These are phyloP conservation scores for Sebastes ruberrimus DNA, from an alignment of 2,797 vertebrate genomes.

Conservation along the genomic window DNA sequence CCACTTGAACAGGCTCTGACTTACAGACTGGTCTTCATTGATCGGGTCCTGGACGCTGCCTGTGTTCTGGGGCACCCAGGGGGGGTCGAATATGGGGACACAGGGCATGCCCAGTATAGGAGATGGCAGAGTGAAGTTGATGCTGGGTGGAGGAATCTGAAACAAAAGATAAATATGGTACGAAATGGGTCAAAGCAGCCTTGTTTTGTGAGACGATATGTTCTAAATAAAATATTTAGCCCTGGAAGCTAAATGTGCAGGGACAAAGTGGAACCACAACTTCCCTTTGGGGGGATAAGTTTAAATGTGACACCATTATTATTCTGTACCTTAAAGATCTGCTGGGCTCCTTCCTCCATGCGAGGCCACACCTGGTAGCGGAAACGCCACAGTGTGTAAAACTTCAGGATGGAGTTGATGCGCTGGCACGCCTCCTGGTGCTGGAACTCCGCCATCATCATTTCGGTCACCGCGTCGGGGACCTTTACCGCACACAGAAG, in stretches of 20 bases:
- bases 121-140: slow-evolving; percentile 98
- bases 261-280: neutral
- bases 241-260: neutral
- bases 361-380: slow-evolving; percentile 99
- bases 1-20: slow-evolving; percentile 59
- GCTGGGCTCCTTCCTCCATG: slow-evolving; percentile 99
- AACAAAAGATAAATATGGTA: neutral
- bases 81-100: slow-evolving; percentile 98
- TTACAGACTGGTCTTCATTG: slow-evolving; percentile 98
- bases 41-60: slow-evolving; percentile 98
- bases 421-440: slow-evolving; percentile 97
- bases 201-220: neutral
- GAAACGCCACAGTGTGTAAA: slow-evolving; percentile 98
- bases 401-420: slow-evolving; percentile 95
- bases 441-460: slow-evolving; percentile 98
- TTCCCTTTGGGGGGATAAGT: neutral
- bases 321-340: slow-evolving; percentile 94
- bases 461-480: slow-evolving; percentile 94
- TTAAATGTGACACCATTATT: neutral
- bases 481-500: slow-evolving; percentile 98
- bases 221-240: neutral
- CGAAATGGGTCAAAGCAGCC: neutral
- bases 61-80: slow-evolving; percentile 96
- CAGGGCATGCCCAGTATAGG: slow-evolving; percentile 99
- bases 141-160: slow-evolving; percentile 98